A percentile compares a stretch with the other conserved stretches of the same genome.
These are phyloP conservation scores for Copidosoma aretas DNA, from an alignment of 2,888 invertebrate genomes.

Conservation along the genomic window DNA sequence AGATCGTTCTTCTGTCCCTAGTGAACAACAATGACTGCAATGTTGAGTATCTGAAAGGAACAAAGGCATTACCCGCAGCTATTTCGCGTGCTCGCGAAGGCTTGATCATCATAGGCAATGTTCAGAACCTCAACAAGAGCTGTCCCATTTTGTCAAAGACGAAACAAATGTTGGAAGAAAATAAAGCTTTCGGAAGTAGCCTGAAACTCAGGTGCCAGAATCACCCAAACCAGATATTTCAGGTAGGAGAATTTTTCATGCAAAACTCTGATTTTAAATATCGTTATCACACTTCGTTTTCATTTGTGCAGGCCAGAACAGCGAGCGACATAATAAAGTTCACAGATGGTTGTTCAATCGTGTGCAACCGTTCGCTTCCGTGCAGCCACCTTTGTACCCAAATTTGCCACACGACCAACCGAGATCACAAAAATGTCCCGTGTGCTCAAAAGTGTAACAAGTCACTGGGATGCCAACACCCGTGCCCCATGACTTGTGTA, in stretches of 20 bases:
- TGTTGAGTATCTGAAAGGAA: conserved; percentile 20
- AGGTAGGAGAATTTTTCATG: background rate
- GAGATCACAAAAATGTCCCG: background rate
- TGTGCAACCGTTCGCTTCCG: background rate
- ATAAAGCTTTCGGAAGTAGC: background rate
- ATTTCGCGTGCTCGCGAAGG: conserved; percentile 12
- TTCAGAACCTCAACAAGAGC: background rate
- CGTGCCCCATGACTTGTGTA: background rate
- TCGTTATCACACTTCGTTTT: background rate
- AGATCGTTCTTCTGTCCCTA: conserved; percentile 22
- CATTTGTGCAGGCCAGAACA: background rate
- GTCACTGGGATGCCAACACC: background rate
- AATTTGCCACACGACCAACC: background rate
- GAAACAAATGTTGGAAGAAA: background rate
- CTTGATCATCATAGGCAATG: background rate
- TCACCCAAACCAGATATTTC: background rate
- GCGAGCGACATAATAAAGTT: conserved; percentile 6
- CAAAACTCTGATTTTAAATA: background rate
- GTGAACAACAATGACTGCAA: conserved; percentile 25
- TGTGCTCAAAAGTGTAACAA: background rate
- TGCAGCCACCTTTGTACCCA: background rate
- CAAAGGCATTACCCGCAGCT: conserved; percentile 6
- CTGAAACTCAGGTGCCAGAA: background rate
- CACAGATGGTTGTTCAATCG: conserved; percentile 14
- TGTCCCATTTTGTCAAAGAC: background rate